phyloP scores from a whole-genome alignment of 1,140 invertebrate genomes.

The Ctenoplectra terminalis region DNA sequence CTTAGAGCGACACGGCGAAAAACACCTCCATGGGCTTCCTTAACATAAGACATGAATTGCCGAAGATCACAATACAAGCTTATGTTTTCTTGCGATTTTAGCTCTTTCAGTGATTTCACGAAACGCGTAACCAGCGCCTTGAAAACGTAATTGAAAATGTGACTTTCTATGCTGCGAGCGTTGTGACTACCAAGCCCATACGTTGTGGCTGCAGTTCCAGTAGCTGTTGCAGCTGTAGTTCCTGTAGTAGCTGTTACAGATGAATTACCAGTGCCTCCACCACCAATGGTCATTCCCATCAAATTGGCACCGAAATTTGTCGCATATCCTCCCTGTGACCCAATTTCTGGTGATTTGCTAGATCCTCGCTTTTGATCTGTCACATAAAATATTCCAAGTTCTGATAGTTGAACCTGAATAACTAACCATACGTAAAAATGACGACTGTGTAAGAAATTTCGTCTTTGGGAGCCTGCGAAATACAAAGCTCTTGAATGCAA shows the following conservation, averaged over 20 bases:
- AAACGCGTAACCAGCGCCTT: conserved; percentile 95
- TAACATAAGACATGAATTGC: conserved; percentile 95
- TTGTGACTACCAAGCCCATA: conserved; percentile 81
- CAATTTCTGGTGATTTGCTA: conserved; percentile 87
- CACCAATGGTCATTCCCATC: conserved; percentile 84
- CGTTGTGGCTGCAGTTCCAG: conserved; percentile 22
- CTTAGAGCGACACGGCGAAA: conserved; percentile 96
- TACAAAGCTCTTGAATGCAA: too few relatives aligned
- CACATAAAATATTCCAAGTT: neutral
- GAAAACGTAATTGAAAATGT: conserved; percentile 93
- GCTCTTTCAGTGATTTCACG: conserved; percentile 90
- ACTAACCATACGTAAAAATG: too few relatives aligned
- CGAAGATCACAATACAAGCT: conserved; percentile 96
- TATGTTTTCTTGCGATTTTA: conserved; percentile 96
- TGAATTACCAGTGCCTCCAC: conserved; percentile 80
- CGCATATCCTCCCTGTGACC: conserved; percentile 88
- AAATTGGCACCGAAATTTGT: conserved; percentile 93
- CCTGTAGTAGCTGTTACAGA: conserved; percentile 18
- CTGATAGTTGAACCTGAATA: too few relatives aligned
- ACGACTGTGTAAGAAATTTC: too few relatives aligned
- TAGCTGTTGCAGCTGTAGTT: conserved; percentile 16
- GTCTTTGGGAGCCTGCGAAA: too few relatives aligned
- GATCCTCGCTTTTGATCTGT: conserved; percentile 88
- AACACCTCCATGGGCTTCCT: conserved; percentile 97
- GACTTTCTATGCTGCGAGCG: conserved; percentile 91